Evolutionary conservation across 2,797 vertebrate species (phyloP), one percentile per base, ranked within the genome.

Genomic region (Hirundo rustica): DNA sequence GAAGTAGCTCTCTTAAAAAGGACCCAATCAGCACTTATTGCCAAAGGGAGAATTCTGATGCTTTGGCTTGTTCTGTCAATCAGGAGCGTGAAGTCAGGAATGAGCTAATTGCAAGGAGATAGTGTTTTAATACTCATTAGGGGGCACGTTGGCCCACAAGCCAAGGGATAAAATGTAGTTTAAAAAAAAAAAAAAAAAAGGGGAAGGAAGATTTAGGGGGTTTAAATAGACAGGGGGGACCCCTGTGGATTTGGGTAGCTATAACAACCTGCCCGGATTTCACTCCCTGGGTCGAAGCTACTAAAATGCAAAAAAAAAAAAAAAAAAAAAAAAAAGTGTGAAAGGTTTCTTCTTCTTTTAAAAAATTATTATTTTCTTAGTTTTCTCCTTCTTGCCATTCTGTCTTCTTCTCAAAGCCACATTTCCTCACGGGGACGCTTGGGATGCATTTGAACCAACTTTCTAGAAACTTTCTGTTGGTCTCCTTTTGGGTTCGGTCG

Each of bases 251-350:
- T 93, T 97, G 98, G 98, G 98, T 98, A 98, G 98, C 98, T 99
- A 99, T 98, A 99, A 99, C 98, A 99, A 98, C 98, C 98, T 98
- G 98, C 98, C 98, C 98, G 98, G 98, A 98, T 98, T 98, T 98
- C 98, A 98, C 98, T 98, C 98, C 98, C 97, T 96, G 97, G 98
- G 98, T 98, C 97, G 97, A 98, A 98, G 98, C 97, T 98, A 97
- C 98, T 98, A 98, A 98, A 98, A 98, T 98, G 98, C 97, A 98
- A 97, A 98, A 98, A 98, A 98, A 98, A 36, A 36, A 36, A 98
- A 97, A 98, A 97, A 98, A 58, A 88, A 96, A 98, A 98, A 97
- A 98, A 98, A 97, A 98, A 97, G 96, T 96, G 98, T 96, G 97
- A 98, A 98, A 97, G 21, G 38, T 48, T 67, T 60, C 94, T 85